These are phyloP conservation scores for Galerucella nymphaeae DNA, from an alignment of 2,888 invertebrate species.

Conservation along the genomic window DNA sequence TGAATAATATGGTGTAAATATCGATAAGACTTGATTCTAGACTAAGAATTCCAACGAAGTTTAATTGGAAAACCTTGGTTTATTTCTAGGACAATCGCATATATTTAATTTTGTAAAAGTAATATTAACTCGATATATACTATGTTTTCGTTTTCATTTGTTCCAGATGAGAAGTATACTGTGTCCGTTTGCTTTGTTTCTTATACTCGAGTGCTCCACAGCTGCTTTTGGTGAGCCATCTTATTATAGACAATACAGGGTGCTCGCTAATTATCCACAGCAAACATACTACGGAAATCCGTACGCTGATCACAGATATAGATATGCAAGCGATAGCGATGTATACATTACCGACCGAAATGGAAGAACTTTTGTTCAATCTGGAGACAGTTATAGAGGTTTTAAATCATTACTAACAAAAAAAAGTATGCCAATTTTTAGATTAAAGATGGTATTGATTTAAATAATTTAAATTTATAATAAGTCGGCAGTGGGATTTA, in stretches of 20 bases:
- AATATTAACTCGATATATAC: too few relatives aligned
- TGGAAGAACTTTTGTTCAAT: slow-evolving; percentile 57
- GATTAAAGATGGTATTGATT: too few relatives aligned
- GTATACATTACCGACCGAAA: slow-evolving; percentile 62
- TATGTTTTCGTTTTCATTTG: slow-evolving; percentile 8
- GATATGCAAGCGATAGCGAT: slow-evolving; percentile 41
- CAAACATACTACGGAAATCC: slow-evolving; percentile 48
- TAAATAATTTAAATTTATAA: too few relatives aligned
- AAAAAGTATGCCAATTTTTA: slow-evolving; percentile 7
- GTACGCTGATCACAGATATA: slow-evolving; percentile 49
- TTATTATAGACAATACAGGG: slow-evolving; percentile 49
- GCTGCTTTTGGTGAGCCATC: slow-evolving; percentile 54
- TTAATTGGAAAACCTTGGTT: too few relatives aligned
- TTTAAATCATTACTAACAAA: slow-evolving; percentile 33
- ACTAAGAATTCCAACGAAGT: too few relatives aligned
- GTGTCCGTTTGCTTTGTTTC: slow-evolving; percentile 25
- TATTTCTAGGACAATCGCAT: too few relatives aligned
- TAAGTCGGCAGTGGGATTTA: too few relatives aligned
- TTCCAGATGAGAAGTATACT: slow-evolving; percentile 48
- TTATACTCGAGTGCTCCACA: slow-evolving; percentile 38
- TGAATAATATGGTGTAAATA: too few relatives aligned
- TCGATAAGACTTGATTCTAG: too few relatives aligned
- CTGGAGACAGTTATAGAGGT: slow-evolving; percentile 51
- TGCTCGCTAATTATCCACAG: slow-evolving; percentile 43
- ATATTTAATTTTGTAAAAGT: too few relatives aligned